Evolutionary conservation across 2,797 vertebrate genomes (phyloP), one percentile per base, ranked within the genome.

Genomic region (Phrynocephalus vlangalii): DNA sequence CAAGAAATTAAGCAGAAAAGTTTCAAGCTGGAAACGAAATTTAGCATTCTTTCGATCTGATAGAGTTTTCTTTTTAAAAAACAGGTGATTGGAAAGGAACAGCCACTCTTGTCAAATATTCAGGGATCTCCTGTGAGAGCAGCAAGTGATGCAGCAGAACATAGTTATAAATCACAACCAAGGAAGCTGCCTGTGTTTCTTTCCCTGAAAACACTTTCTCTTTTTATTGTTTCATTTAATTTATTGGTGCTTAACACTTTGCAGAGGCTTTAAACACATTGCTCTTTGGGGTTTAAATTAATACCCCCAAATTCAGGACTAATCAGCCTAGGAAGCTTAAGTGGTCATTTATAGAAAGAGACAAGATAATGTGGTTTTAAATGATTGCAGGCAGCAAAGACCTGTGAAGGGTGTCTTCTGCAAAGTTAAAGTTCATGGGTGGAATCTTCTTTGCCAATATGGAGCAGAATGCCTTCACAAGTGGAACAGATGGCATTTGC

Each of bases 281-380:
- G 33, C 30, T 3, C 4, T 15, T 86, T 68, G 6, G 38, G 66
- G 84, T 94, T 94, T 85, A 92, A 90, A 87, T 82, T 81, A 18
- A 2, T 80, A 72, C 33, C 76, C 3, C 66, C 11, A 5, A 92
- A 89, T 85, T 82, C 80, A 80, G 75, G 3, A 89, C 0, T 86
- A 88, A 86, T 80, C 88, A 82, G 30, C 48, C 1, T 44, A 85
- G 38, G 11, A 88, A 87, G 60, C 18, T 83, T 82, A 63, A 84
- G 60, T 76, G 88, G 76, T 71, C 1, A 50, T 66, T 80, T 6
- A 85, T 82, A 82, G 79, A 87, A 89, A n/a, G 13, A 81, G 73
- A 75, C 5, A 1, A 67, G 11, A n/a, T 82, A 82, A 73, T 87
- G 68, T 28, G 87, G 9, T 2, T 75, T 78, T 4, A 7, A 28